A percentile compares a stretch with the other conserved stretches of the same genome.
phyloP scores from a whole-genome alignment of 2,797 vertebrate genomes.

The Onychomys arenicola region DNA sequence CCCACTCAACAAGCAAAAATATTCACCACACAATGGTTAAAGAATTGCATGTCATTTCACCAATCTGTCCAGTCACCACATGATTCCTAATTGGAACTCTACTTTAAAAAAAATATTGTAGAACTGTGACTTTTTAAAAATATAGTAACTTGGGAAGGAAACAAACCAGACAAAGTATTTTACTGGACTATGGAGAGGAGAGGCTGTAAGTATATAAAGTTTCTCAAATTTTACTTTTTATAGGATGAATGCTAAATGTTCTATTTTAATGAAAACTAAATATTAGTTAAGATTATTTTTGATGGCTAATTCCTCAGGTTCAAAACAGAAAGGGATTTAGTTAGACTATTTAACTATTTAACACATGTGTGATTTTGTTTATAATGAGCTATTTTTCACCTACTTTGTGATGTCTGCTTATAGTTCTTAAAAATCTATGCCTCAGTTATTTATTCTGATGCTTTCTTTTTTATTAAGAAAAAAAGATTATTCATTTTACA shows the following conservation, averaged over 20 bases:
- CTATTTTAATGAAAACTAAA: conserved; percentile 30
- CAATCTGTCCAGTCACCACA: neutral
- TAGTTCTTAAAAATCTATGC: neutral
- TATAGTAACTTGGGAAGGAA: neutral
- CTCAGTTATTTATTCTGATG: neutral
- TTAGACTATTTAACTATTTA: neutral
- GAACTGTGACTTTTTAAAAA: neutral
- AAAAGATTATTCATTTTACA: too few species aligned
- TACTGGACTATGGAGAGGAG: neutral
- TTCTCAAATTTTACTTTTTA: neutral
- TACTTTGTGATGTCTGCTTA: neutral
- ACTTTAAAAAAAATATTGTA: neutral
- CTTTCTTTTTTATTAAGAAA: neutral
- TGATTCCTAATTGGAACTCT: neutral
- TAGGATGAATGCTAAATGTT: neutral
- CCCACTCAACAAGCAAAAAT: neutral
- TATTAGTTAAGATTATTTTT: neutral
- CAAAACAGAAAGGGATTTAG: neutral
- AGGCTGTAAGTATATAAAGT: neutral
- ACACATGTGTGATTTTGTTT: neutral
- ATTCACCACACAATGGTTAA: neutral
- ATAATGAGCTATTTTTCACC: neutral
- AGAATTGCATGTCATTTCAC: neutral
- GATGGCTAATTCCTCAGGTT: neutral
- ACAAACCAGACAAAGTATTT: neutral